A percentile compares a stretch with the other conserved stretches of the same genome.
Evolutionary conservation across 2,797 vertebrate species (phyloP).

Genomic region (Alfaro cultratus): DNA sequence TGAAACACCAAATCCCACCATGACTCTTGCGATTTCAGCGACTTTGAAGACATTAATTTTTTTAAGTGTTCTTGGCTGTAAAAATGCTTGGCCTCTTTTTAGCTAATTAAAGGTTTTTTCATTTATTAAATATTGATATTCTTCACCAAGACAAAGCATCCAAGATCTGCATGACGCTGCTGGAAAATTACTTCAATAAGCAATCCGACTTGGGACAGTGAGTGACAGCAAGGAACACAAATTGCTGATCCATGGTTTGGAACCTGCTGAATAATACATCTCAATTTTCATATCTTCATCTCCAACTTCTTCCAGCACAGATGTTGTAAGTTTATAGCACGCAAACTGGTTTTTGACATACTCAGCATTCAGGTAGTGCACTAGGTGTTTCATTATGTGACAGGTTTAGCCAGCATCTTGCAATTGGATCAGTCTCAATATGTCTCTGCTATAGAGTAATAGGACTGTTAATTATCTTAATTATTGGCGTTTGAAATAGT

Average conservation of each 20-base stretch:
- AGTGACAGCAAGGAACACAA: constrained; percentile 14
- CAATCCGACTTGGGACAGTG: constrained; percentile 19
- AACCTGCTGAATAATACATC: constrained; percentile 18
- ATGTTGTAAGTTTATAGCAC: constrained; percentile 1
- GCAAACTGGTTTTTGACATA: constrained; percentile 11
- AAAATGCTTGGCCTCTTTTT: no score
- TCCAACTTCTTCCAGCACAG: constrained; percentile 19
- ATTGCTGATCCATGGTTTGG: neutral
- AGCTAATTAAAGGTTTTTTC: neutral
- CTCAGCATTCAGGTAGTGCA: constrained; percentile 17
- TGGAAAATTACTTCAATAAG: constrained; percentile 4
- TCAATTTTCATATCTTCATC: constrained; percentile 8
- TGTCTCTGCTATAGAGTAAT: neutral
- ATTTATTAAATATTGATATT: neutral
- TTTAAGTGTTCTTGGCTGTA: neutral
- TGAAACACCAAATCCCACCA: neutral
- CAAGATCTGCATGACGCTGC: neutral
- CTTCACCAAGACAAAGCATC: constrained; percentile 1
- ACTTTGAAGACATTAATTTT: neutral
- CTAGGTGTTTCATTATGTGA: constrained; percentile 3
- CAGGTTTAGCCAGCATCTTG: constrained; percentile 5
- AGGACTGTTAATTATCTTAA: neutral
- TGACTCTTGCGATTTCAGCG: neutral
- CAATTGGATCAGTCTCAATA: neutral
- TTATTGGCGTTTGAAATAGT: neutral